These are phyloP conservation scores for Semaprochilodus insignis DNA, from an alignment of 2,797 vertebrate genomes.

Conservation along the genomic window DNA sequence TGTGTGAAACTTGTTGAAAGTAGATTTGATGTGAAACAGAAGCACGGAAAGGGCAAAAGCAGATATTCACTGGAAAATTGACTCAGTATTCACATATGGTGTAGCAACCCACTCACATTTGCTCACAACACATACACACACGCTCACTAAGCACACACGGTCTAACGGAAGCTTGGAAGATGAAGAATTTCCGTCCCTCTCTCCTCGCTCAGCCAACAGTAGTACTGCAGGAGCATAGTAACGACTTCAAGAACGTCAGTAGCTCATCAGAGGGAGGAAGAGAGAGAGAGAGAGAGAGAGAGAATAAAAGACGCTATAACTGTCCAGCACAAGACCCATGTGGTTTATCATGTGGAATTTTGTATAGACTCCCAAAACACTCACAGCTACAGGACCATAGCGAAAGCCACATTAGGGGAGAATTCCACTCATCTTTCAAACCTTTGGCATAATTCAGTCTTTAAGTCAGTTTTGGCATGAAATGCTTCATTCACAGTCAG, in stretches of 20 bases:
- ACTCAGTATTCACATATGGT: not conserved
- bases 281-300: conserved; percentile 1
- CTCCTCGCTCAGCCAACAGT: conserved; percentile 2
- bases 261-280: not conserved
- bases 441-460: not conserved
- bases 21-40: not conserved
- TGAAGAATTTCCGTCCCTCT: conserved; percentile 16
- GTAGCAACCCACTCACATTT: not conserved
- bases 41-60: not conserved
- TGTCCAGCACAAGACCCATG: not conserved
- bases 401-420: not conserved
- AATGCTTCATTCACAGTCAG: no score
- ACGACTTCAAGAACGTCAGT: not conserved
- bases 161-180: not conserved
- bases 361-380: not conserved
- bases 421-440: not conserved
- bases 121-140: conserved; percentile 19
- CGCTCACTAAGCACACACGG: conserved; percentile 33
- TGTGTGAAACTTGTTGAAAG: not conserved
- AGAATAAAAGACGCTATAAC: not conserved
- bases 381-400: not conserved
- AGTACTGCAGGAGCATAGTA: conserved; percentile 1
- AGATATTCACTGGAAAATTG: not conserved
- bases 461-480: no score
- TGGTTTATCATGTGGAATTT: conserved; percentile 9